phyloP scores from a whole-genome alignment of 2,888 invertebrate species.

The Lycia hirtaria region DNA sequence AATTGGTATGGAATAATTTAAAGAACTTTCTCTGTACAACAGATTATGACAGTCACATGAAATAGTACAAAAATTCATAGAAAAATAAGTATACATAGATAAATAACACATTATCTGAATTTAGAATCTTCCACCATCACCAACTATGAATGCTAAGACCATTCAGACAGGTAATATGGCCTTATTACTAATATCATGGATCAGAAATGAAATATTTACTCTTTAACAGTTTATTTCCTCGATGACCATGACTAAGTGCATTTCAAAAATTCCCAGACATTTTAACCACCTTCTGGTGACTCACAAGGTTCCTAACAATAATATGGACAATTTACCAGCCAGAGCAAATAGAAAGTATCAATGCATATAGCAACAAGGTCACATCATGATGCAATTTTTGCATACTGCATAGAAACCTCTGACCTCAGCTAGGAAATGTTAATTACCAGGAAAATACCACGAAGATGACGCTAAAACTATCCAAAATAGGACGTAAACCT shows the following conservation, averaged over 20 bases:
- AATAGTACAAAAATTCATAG: too few species aligned
- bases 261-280: neutral
- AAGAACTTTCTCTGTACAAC: too few species aligned
- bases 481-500: constrained; percentile 49
- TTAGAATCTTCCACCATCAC: too few species aligned
- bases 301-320: constrained; percentile 17
- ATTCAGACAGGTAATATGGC: too few species aligned
- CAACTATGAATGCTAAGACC: too few species aligned
- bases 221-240: neutral
- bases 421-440: constrained; percentile 19
- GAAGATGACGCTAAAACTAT: constrained; percentile 20
- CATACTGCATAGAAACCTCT: constrained; percentile 34
- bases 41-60: too few species aligned
- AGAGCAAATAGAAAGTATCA: constrained; percentile 64
- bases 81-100: too few species aligned
- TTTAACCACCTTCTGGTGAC: neutral
- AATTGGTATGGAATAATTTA: too few species aligned
- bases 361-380: constrained; percentile 58
- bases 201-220: too few species aligned
- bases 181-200: too few species aligned
- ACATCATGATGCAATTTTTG: constrained; percentile 57
- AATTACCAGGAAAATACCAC: neutral
- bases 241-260: neutral
- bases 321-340: constrained; percentile 42
- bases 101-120: too few species aligned